Percentiles rank a stretch among this genome's conserved stretches.
These are phyloP conservation scores for Morpho helenor DNA, from an alignment of 2,888 invertebrate species.

Conservation along the genomic window DNA sequence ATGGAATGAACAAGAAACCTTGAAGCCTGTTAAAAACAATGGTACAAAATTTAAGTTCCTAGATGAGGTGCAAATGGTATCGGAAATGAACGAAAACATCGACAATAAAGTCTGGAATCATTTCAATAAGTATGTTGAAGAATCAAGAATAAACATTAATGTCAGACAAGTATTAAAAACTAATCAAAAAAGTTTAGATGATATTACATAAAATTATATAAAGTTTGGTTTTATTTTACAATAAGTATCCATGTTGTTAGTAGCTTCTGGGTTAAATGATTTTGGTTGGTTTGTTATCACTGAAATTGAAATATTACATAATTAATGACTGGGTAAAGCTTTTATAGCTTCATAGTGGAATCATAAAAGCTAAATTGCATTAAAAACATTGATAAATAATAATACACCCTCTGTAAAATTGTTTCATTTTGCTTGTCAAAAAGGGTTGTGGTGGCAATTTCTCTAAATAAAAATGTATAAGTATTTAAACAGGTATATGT, in stretches of 20 bases:
- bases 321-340: too few relatives aligned
- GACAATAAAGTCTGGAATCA: slow-evolving; percentile 67
- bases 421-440: too few relatives aligned
- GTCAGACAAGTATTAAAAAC: slow-evolving; percentile 91
- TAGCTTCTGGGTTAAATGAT: neutral
- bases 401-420: too few relatives aligned
- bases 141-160: slow-evolving; percentile 95
- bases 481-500: neutral
- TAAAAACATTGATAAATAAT: too few relatives aligned
- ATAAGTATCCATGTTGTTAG: neutral
- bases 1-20: slow-evolving; percentile 60
- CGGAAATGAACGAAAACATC: slow-evolving; percentile 39
- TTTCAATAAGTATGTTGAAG: slow-evolving; percentile 80
- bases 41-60: slow-evolving; percentile 43
- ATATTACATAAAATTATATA: slow-evolving; percentile 32
- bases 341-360: too few relatives aligned
- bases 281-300: slow-evolving; percentile 55
- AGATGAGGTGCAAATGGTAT: slow-evolving; percentile 34
- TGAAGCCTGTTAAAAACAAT: slow-evolving; percentile 18
- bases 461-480: neutral
- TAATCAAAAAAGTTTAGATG: slow-evolving; percentile 69
- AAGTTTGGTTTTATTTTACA: slow-evolving; percentile 18
- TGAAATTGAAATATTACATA: slow-evolving; percentile 35
- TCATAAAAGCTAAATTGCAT: too few relatives aligned
- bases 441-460: too few relatives aligned